phyloP scores from a whole-genome alignment of 2,888 invertebrate species.

The Trichogramma evanescens region DNA sequence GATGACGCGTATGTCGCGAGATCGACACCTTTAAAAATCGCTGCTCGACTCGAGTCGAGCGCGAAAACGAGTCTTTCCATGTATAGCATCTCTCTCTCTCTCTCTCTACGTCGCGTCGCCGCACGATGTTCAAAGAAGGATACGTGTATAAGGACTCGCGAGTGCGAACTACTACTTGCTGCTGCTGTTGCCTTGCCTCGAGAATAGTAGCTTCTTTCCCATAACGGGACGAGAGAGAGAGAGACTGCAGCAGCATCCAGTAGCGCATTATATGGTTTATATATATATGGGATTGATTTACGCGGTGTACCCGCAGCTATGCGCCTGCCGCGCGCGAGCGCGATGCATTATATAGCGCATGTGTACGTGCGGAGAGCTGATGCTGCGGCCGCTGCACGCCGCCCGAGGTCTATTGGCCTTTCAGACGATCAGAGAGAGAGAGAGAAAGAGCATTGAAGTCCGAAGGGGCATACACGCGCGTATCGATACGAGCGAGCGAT shows the following conservation, averaged over 20 bases:
- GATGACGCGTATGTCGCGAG: too few species aligned
- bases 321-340: background rate
- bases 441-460: too few species aligned
- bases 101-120: background rate
- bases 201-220: slow-evolving; percentile 2
- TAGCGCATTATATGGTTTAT: background rate
- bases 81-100: background rate
- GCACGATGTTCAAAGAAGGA: background rate
- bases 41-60: too few species aligned
- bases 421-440: background rate
- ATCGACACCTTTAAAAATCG: too few species aligned
- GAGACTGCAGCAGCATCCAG: background rate
- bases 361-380: background rate
- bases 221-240: slow-evolving; percentile 11
- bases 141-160: slow-evolving; percentile 1
- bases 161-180: too few species aligned
- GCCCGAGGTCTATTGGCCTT: background rate
- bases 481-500: background rate
- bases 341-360: background rate
- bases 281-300: slow-evolving; percentile 12
- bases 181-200: background rate
- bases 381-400: background rate
- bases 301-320: background rate
- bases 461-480: background rate
- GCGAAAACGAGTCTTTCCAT: too few species aligned